Evolutionary conservation across 2,113 vertebrate genomes (phyloP).

Genomic region (Candoia aspera): DNA sequence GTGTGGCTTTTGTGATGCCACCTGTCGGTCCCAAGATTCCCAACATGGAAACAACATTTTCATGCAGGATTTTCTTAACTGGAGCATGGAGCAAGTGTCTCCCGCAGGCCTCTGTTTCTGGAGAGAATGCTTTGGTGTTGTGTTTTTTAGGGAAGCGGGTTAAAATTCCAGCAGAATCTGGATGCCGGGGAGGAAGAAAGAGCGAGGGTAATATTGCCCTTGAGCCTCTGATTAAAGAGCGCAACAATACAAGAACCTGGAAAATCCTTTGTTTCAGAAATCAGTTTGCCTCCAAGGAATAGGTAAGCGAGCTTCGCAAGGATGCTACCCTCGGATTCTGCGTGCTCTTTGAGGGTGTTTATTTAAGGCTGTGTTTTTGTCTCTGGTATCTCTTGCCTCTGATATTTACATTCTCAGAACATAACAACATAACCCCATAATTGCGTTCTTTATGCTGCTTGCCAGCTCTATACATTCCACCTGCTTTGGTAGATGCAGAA

Average conservation of each 20-base stretch:
- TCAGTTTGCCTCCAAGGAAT: background rate
- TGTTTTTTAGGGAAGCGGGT: too few relatives aligned
- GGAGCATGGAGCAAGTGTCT: too few relatives aligned
- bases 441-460: background rate
- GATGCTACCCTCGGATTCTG: background rate
- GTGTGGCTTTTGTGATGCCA: too few relatives aligned
- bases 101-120: too few relatives aligned
- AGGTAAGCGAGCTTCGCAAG: rapidly evolving
- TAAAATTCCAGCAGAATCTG: too few relatives aligned
- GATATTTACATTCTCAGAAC: background rate
- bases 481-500: background rate
- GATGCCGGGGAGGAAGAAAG: too few relatives aligned
- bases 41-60: too few relatives aligned
- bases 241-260: background rate
- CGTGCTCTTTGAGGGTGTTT: background rate
- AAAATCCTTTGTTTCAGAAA: rapidly evolving
- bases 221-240: background rate
- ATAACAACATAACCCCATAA: background rate
- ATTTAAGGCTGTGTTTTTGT: background rate
- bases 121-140: too few relatives aligned
- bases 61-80: too few relatives aligned
- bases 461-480: background rate
- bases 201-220: too few relatives aligned
- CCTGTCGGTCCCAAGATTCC: too few relatives aligned
- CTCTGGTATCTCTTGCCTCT: background rate